Evolutionary conservation across 1,140 invertebrate genomes (phyloP).

Genomic region (Helicoverpa armigera): DNA sequence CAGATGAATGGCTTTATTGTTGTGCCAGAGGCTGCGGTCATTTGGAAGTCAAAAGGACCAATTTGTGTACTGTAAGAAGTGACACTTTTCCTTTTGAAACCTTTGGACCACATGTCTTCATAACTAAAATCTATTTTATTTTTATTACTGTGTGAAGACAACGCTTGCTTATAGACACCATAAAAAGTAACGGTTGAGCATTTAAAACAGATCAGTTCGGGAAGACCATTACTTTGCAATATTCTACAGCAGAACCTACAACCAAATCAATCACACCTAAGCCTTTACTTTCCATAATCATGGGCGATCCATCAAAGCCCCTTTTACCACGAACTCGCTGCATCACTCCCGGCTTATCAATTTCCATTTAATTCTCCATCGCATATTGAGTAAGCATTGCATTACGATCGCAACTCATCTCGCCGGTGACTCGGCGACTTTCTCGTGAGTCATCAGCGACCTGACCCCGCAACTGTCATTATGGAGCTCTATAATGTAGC

Average conservation of each 20-base stretch:
- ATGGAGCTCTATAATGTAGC: constrained; percentile 5
- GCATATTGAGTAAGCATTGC: constrained; percentile 12
- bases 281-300: constrained; percentile 4
- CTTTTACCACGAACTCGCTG: constrained; percentile 6
- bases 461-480: constrained; percentile 27
- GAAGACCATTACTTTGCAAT: background rate
- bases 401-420: constrained; percentile 19
- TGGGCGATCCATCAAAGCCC: constrained; percentile 23
- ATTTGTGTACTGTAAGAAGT: background rate
- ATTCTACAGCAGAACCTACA: background rate
- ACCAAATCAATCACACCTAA: constrained; percentile 9
- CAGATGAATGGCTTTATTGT: constrained; percentile 1
- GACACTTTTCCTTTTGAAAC: background rate
- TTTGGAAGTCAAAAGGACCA: background rate
- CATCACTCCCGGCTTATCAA: constrained; percentile 37
- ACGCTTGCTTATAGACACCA: too few species aligned
- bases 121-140: background rate
- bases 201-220: too few species aligned
- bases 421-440: constrained; percentile 16
- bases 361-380: constrained; percentile 14
- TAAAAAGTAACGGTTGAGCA: too few species aligned
- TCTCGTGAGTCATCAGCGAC: constrained; percentile 33
- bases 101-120: background rate
- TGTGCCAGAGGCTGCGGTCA: background rate
- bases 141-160: background rate